Percentiles rank a stretch among this genome's conserved stretches.
phyloP scores from a whole-genome alignment of 1,140 invertebrate genomes.

The Mizuhopecten yessoensis region DNA sequence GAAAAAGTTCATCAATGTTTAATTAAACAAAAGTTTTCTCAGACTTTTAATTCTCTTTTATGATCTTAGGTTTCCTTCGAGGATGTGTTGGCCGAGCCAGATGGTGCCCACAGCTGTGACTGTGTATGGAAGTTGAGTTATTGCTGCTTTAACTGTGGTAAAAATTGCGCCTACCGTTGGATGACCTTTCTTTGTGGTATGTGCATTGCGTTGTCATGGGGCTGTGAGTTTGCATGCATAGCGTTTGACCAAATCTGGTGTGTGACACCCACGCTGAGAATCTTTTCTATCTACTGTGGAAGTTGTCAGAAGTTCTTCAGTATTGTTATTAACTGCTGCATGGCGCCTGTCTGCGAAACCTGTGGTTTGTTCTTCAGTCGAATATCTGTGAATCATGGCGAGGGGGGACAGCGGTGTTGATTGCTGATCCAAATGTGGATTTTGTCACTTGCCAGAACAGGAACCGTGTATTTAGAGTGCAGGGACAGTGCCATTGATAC shows the following conservation, averaged over 20 bases:
- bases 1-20: too few relatives aligned
- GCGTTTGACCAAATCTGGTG: background rate
- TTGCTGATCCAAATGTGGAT: too few relatives aligned
- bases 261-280: background rate
- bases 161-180: background rate
- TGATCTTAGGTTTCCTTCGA: background rate
- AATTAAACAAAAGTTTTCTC: background rate
- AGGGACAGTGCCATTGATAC: too few relatives aligned
- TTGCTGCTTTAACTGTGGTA: constrained; percentile 12
- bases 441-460: too few relatives aligned
- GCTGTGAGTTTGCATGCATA: background rate
- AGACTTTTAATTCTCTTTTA: too few relatives aligned
- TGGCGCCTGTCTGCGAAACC: background rate
- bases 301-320: background rate
- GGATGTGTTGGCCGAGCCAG: background rate
- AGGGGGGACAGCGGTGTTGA: background rate
- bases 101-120: background rate
- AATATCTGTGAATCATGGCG: background rate
- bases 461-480: too few relatives aligned
- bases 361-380: constrained; percentile 6
- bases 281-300: background rate
- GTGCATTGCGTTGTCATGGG: background rate
- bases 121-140: background rate
- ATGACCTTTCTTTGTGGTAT: background rate
- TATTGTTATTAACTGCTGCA: background rate